Percentiles rank a stretch among this genome's conserved stretches.
Evolutionary conservation across 2,797 vertebrate genomes (phyloP).

Genomic region (Alectoris magna): DNA sequence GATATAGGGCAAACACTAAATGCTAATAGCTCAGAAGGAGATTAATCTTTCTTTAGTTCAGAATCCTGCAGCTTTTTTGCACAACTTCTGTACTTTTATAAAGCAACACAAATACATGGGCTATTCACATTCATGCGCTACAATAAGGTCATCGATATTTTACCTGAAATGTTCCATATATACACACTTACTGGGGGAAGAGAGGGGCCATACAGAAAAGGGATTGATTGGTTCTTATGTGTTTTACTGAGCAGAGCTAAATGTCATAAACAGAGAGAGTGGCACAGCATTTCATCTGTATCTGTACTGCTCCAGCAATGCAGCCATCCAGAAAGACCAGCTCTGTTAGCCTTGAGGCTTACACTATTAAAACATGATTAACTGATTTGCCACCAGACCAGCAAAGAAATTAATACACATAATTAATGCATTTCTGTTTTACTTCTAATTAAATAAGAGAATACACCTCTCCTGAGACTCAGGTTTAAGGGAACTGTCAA

Average conservation of each 20-base stretch:
- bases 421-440: conserved; percentile 38
- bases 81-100: not conserved
- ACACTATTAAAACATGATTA: conserved; percentile 46
- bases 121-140: not conserved
- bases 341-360: conserved; percentile 4
- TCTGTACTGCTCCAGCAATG: not conserved
- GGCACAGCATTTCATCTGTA: not conserved
- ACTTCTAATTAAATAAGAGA: conserved; percentile 18
- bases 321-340: not conserved
- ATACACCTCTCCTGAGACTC: not conserved
- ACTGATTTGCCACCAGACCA: conserved; percentile 40
- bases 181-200: rapidly evolving
- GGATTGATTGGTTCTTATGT: not conserved
- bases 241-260: not conserved
- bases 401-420: conserved; percentile 28
- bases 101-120: not conserved
- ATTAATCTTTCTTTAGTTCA: conserved; percentile 42
- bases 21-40: conserved; percentile 25
- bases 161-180: not conserved
- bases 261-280: not conserved
- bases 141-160: not conserved
- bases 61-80: not conserved
- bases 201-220: not conserved
- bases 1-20: conserved; percentile 11
- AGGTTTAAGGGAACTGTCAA: conserved; percentile 7